A percentile compares a stretch with the other conserved stretches of the same genome.
These are phyloP conservation scores for Orius laevigatus DNA, from an alignment of 1,140 invertebrate genomes.

Conservation along the genomic window DNA sequence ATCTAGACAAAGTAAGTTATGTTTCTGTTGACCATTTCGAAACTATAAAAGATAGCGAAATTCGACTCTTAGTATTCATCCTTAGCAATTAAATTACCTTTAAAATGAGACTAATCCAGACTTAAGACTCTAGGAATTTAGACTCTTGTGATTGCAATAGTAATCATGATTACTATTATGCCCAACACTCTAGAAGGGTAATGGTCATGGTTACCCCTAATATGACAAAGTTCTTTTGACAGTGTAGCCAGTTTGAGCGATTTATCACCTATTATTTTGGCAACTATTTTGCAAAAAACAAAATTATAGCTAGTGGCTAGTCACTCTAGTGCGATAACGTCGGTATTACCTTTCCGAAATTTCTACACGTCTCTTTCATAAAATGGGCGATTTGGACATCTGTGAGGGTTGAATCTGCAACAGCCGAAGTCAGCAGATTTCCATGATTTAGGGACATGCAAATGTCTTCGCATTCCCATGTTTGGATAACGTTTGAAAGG, in stretches of 20 bases:
- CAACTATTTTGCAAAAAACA: neutral
- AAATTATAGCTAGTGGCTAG: neutral
- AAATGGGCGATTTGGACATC: slow-evolving; percentile 4
- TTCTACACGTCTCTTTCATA: neutral
- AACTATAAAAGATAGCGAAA: too few relatives aligned
- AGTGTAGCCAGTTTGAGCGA: too few relatives aligned
- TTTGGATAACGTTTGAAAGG: too few relatives aligned
- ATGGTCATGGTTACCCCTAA: neutral
- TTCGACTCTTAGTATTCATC: too few relatives aligned
- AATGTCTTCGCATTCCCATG: slow-evolving; percentile 3
- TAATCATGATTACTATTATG: neutral
- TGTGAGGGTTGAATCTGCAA: neutral
- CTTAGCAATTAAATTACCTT: too few relatives aligned
- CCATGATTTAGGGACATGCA: neutral
- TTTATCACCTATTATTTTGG: neutral
- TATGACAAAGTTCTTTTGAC: too few relatives aligned
- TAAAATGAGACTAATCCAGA: too few relatives aligned
- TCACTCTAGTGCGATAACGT: neutral
- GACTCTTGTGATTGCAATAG: too few relatives aligned
- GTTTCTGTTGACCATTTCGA: too few relatives aligned
- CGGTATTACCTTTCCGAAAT: slow-evolving; percentile 1
- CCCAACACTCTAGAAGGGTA: neutral
- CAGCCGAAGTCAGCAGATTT: neutral
- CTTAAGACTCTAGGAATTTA: too few relatives aligned
- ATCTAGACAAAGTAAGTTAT: too few relatives aligned